A percentile compares a stretch with the other conserved stretches of the same genome.
Evolutionary conservation across 2,797 vertebrate species (phyloP).

Genomic region (Acanthurus lineatus): DNA sequence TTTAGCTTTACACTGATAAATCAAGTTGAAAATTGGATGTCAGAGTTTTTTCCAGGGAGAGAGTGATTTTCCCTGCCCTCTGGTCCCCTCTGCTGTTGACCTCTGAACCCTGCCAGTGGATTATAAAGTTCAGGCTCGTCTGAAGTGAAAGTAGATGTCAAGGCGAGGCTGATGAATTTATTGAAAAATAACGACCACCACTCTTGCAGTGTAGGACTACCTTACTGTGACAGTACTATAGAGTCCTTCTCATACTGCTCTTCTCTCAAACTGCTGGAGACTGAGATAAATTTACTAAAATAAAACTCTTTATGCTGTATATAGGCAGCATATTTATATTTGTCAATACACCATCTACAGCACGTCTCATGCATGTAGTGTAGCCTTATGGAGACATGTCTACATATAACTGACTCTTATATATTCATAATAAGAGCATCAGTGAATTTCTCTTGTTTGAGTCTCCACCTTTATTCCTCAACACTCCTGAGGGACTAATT

Average conservation of each 20-base stretch:
- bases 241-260: constrained; percentile 2
- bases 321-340: not conserved
- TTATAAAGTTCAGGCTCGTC: constrained; percentile 93
- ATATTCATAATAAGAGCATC: constrained; percentile 17
- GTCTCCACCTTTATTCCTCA: constrained; percentile 7
- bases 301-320: not conserved
- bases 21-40: constrained; percentile 99
- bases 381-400: not conserved
- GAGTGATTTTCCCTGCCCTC: constrained; percentile 92
- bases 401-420: not conserved
- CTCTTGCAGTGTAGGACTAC: constrained; percentile 17
- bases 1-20: constrained; percentile 99
- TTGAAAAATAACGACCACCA: constrained; percentile 77
- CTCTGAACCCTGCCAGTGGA: constrained; percentile 92
- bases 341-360: not conserved
- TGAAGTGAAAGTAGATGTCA: constrained; percentile 89
- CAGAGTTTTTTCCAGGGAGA: constrained; percentile 90
- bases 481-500: constrained; percentile 63
- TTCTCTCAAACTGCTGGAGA: not conserved
- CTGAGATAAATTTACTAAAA: not conserved
- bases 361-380: not conserved
- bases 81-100: constrained; percentile 88
- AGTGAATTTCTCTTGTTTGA: constrained; percentile 24
- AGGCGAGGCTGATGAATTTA: constrained; percentile 84
- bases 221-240: constrained; percentile 14